Base-by-base conservation (phyloP, 2,797 vertebrate genomes). In the Darevskia mixta region DNA sequence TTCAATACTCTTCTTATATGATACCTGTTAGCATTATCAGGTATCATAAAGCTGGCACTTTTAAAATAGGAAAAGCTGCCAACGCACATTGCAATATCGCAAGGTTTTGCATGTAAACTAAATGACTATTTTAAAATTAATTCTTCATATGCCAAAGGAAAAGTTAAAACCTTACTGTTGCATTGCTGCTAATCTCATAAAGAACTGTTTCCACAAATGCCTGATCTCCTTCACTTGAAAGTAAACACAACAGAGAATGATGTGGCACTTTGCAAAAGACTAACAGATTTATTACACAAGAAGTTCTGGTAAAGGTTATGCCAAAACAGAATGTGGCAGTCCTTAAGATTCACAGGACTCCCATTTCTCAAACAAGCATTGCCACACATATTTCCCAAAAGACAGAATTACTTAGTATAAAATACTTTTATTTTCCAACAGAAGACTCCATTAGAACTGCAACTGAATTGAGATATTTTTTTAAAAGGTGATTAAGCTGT, bases 81-180 rank as follows among this genome's bases (percentile, higher is more conserved):
- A 73, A 55, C 32, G 32, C 76, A 17, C 17, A 87, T 87, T 76
- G 90, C 13, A 86, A 9, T 10, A 10, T 71, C 29, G 10, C 4
- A 75, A 61, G 1, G 29, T 49, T n/a, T 89, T 49, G 27, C 4
- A 41, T 6, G 49, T 18, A 69, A 85, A 2, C 76, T 64, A 61
- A 75, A 78, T 27, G 69, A 81, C 35, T 49, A 0, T 49, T 77
- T 88, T 90, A 38, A 91, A 91, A 89, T 66, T 6, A 87, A 86
- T 86, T 38, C 1, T 3, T 3, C 1, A 92, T 55, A 7, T 4
- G 15, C 8, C 71, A 2, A 49, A 0, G 0, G 1, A 2, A 20
- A 82, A 17, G 4, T 4, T 8, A 8, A 85, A 81, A 75, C 1
- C 3, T 8, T 58, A 38, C 35, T 72, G 35, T 41, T 2, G 0